Base-by-base conservation (phyloP, 1,140 invertebrate species). In the Medauroidea extradentata region DNA sequence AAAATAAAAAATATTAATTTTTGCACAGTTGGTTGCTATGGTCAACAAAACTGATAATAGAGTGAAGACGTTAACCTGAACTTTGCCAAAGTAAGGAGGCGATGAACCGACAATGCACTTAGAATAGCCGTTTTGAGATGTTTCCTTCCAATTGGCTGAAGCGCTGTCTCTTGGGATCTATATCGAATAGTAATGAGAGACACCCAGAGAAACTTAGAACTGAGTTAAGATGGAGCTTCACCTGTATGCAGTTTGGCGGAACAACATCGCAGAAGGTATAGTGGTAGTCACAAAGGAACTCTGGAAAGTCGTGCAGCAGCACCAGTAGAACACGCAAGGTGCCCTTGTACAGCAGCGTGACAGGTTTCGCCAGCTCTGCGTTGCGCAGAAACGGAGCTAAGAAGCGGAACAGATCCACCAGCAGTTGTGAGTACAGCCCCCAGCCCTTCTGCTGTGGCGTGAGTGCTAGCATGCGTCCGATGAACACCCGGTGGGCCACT, bases 241-340 rank as follows among this genome's bases (percentile, higher is more conserved):
- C 70, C 75, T 98, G 96, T 66, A 99, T 96, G 72, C 97, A 99
- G 73, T 99, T 99, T 0, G 96, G 91, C 61, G 97, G 96, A 69
- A 99, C 99, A 42, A 94, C 94, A 77, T 99, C 97, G 75, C 97
- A 99, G 76, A 99, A 98, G n/a, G 93, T 91, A 71, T 98, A 99
- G 72, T 99, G 95, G 73, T 98, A 99, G 70, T 99, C 97, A 72
- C 96, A 98, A 21, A 99, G 80, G 71, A 99, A 98, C 74, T 99
- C 98, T 0, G 98, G 98, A 74, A 99, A 99, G 75, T 99, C 98
- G 70, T 99, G 96, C 2, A 99, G 80, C 13, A 99, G 78, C 0
- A 99, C 94, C 13, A 99, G 75, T n/a, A 99, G 77, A 0, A 99
- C 93, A 59, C 96, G 83, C 7, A 99, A 77, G 3, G 95, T 98